Evolutionary conservation across 2,797 vertebrate species (phyloP), one percentile per base, ranked within the genome.

Genomic region (Lacerta bilineata): DNA sequence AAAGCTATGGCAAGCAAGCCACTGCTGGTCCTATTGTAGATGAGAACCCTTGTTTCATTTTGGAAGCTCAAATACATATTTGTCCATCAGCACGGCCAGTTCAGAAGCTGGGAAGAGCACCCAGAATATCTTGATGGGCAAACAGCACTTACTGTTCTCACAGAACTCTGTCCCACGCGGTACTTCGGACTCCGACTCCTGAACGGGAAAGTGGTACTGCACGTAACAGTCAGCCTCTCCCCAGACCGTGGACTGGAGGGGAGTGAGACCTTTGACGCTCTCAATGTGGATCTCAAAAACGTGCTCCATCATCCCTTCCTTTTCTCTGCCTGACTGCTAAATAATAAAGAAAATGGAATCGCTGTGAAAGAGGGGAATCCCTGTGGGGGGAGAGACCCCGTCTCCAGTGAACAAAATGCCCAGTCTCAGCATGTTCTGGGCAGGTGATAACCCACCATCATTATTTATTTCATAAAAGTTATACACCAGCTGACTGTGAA

Each of bases 141-240:
- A 59, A 23, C 6, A 2, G 39, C 10, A 29, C 72, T 75, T 95
- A 99, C 98, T 96, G 4, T 94, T 97, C 92, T 98, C 97, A 18
- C 94, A 90, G 77, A 97, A 46, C 59, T 94, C 94, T 1, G 95
- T 86, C 90, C 96, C 97, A 75, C 90, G 80, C 7, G 95, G 71
- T 0, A 91, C 36, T 69, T 29, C 89, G 23, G 89, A 25, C 23
- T 92, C 95, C 0, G 91, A 59, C 27, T 97, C 96, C 88, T 98
- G 98, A 85, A 95, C 96, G 2, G 98, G 99, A 92, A 99, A 99
- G 41, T 93, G 95, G 96, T 99, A 99, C 93, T 99, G 98, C 29
- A 99, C 33, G 9, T 98, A 99, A 95, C 99, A 99, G 96, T 99
- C 99, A 0, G 99, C 98, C 93, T 99, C 99, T 76, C 99, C 99